These are phyloP conservation scores for Cosmia trapezina DNA, from an alignment of 2,888 invertebrate species.

Conservation along the genomic window DNA sequence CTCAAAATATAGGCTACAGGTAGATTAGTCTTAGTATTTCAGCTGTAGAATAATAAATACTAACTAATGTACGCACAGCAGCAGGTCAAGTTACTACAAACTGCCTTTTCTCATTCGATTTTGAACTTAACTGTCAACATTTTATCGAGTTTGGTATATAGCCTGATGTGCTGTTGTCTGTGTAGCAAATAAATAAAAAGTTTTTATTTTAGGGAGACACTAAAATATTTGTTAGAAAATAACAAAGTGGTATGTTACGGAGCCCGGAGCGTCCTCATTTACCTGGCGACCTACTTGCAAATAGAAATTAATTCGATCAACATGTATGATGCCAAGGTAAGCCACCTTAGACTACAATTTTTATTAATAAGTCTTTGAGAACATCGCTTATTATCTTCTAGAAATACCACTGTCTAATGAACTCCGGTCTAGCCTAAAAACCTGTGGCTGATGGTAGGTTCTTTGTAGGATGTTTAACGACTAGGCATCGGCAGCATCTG, in stretches of 20 bases:
- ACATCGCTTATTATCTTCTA: not conserved
- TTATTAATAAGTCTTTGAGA: not conserved
- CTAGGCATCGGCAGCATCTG: not conserved
- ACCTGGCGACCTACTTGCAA: constrained; percentile 72
- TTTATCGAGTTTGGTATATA: too few relatives aligned
- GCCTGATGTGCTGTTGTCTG: too few relatives aligned
- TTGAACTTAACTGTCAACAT: too few relatives aligned
- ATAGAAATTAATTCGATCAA: constrained; percentile 68
- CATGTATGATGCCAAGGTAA: constrained; percentile 79
- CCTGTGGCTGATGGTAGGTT: not conserved
- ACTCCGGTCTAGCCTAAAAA: not conserved
- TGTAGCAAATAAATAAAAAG: not conserved
- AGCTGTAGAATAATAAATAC: not conserved
- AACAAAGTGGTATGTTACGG: constrained; percentile 81
- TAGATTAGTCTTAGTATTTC: not conserved
- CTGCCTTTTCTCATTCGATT: too few relatives aligned
- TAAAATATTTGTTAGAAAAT: constrained; percentile 67
- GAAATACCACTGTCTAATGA: not conserved
- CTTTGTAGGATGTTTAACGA: not conserved
- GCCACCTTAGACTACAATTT: not conserved
- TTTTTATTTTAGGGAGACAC: constrained; percentile 68
- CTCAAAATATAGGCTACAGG: not conserved
- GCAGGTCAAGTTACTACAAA: too few relatives aligned
- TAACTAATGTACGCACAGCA: too few relatives aligned
- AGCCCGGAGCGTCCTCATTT: constrained; percentile 79